phyloP scores from a whole-genome alignment of 2,888 invertebrate genomes.

The Eustalomyia histrio region DNA sequence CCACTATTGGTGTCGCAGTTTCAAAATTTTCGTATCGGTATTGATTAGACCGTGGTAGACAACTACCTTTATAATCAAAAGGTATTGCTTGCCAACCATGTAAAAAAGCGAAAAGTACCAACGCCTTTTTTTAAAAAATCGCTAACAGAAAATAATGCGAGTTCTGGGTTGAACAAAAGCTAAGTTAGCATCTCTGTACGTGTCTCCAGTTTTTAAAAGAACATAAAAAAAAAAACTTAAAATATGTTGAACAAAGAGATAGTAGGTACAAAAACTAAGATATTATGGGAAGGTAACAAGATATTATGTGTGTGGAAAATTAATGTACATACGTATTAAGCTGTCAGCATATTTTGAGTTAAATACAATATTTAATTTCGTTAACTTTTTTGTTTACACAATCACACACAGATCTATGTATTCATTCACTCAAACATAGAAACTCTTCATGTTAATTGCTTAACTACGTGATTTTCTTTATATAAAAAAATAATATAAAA shows the following conservation, averaged over 20 bases:
- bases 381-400: constrained; percentile 17
- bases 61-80: too few relatives aligned
- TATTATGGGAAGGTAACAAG: neutral
- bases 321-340: constrained; percentile 12
- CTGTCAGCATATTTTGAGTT: constrained; percentile 52
- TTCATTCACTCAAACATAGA: constrained; percentile 31
- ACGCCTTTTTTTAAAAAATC: too few relatives aligned
- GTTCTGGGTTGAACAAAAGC: too few relatives aligned
- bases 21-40: too few relatives aligned
- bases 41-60: too few relatives aligned
- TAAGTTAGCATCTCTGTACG: too few relatives aligned
- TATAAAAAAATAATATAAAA: constrained; percentile 45
- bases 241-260: neutral
- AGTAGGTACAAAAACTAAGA: neutral
- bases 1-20: too few relatives aligned
- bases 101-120: too few relatives aligned
- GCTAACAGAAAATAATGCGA: too few relatives aligned
- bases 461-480: constrained; percentile 62
- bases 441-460: constrained; percentile 61
- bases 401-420: neutral
- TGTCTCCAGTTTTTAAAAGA: constrained; percentile 38
- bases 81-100: too few relatives aligned
- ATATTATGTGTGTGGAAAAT: constrained; percentile 4
- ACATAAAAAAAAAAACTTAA: neutral
- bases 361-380: constrained; percentile 54